A percentile compares a stretch with the other conserved stretches of the same genome.
phyloP scores from a whole-genome alignment of 2,888 invertebrate genomes.

The Ormyrus pomaceus region DNA sequence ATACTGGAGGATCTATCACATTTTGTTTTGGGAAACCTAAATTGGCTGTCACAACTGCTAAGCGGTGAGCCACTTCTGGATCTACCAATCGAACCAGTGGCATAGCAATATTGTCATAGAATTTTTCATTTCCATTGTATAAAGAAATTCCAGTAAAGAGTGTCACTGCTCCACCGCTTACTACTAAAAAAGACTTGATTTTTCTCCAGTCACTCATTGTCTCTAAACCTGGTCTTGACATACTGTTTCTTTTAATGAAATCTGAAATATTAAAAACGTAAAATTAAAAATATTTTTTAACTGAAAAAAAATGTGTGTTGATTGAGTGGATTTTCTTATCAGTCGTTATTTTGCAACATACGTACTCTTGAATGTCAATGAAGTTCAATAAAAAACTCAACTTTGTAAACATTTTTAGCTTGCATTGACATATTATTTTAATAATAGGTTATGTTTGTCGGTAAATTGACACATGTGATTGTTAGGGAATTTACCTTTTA shows the following conservation, averaged over 20 bases:
- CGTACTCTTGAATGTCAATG: not conserved
- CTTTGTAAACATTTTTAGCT: conserved; percentile 15
- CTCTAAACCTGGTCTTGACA: conserved; percentile 2
- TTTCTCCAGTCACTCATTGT: conserved; percentile 78
- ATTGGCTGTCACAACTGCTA: conserved; percentile 87
- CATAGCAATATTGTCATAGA: conserved; percentile 85
- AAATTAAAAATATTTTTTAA: not conserved
- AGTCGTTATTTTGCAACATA: not conserved
- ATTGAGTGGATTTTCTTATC: no score
- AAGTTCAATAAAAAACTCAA: not conserved
- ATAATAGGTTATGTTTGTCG: conserved; percentile 36
- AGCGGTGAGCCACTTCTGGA: conserved; percentile 89
- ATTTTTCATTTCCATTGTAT: conserved; percentile 86
- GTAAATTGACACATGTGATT: no score
- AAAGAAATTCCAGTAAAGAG: conserved; percentile 83
- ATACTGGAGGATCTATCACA: conserved; percentile 79
- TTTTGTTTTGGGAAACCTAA: conserved; percentile 82
- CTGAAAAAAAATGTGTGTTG: not conserved
- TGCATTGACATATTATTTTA: conserved; percentile 10
- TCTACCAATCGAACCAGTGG: conserved; percentile 83
- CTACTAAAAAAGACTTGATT: conserved; percentile 81
- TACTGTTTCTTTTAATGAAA: not conserved
- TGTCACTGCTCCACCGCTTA: conserved; percentile 82
- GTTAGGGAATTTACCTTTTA: no score
- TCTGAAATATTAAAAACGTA: not conserved